These are phyloP conservation scores for Mobula birostris DNA, from an alignment of 2,113 vertebrate species.

Conservation along the genomic window DNA sequence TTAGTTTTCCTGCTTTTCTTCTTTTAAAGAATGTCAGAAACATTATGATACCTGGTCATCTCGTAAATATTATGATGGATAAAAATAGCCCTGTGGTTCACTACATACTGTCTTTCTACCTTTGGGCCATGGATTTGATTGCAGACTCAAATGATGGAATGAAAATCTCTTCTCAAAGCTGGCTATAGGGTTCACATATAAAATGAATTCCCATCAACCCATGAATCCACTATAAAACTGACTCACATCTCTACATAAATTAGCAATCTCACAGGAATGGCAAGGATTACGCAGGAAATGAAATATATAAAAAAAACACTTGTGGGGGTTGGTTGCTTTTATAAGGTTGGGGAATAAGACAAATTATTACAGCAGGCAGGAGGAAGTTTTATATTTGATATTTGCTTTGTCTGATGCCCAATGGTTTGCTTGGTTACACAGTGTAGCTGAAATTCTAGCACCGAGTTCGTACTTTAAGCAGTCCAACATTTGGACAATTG, in stretches of 20 bases:
- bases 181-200: constrained; percentile 5
- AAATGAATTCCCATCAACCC: constrained; percentile 16
- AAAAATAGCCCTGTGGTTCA: constrained; percentile 5
- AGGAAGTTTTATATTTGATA: not conserved
- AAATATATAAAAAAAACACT: not conserved
- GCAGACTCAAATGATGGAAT: not conserved
- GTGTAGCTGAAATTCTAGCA: not conserved
- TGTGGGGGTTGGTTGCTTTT: not conserved
- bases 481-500: not conserved
- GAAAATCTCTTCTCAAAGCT: not conserved
- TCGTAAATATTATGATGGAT: not conserved
- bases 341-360: not conserved
- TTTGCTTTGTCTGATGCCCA: not conserved
- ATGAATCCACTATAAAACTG: not conserved
- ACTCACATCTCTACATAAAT: constrained; percentile 4
- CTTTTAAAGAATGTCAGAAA: not conserved
- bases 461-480: not conserved
- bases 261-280: not conserved
- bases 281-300: constrained; percentile 18
- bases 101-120: constrained; percentile 1
- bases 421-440: not conserved
- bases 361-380: not conserved
- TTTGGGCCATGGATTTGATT: constrained; percentile 20
- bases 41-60: not conserved
- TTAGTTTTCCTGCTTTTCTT: not conserved